Percentiles rank a stretch among this genome's conserved stretches.
Evolutionary conservation across 2,888 invertebrate species (phyloP).

Genomic region (Drosophila melanosoma): DNA sequence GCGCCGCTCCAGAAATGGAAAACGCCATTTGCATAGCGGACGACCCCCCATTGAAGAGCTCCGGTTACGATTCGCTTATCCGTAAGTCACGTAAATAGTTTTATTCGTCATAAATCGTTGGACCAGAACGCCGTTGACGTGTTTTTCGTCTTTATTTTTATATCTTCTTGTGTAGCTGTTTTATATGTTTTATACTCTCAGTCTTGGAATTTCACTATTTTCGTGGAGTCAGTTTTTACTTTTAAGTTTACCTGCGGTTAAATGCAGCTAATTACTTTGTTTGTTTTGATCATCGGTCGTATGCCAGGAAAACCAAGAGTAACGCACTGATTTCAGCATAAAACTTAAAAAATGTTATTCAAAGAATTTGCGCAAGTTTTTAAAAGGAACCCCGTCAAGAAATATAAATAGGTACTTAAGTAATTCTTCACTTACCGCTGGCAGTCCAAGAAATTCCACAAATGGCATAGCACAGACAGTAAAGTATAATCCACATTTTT

Average conservation of each 20-base stretch:
- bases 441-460: constrained; percentile 42
- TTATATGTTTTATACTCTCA: constrained; percentile 49
- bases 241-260: constrained; percentile 57
- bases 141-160: constrained; percentile 42
- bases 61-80: constrained; percentile 37
- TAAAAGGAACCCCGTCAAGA: not conserved
- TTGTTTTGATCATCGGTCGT: constrained; percentile 58
- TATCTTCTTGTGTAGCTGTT: constrained; percentile 33
- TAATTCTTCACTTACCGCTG: constrained; percentile 52
- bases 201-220: constrained; percentile 76
- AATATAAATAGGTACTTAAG: not conserved
- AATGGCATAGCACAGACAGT: constrained; percentile 48
- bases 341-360: constrained; percentile 6
- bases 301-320: constrained; percentile 22
- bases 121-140: constrained; percentile 79
- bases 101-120: constrained; percentile 78
- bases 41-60: constrained; percentile 39
- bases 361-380: constrained; percentile 7
- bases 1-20: constrained; percentile 44
- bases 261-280: constrained; percentile 77
- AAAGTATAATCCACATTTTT: constrained; percentile 68
- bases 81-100: constrained; percentile 77
- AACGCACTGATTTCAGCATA: constrained; percentile 29
- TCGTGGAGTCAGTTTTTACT: constrained; percentile 45
- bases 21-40: constrained; percentile 49